Conservation (phyloP, 2,797 vertebrate genomes). For the Melanogrammus aeglefinus region DNA sequence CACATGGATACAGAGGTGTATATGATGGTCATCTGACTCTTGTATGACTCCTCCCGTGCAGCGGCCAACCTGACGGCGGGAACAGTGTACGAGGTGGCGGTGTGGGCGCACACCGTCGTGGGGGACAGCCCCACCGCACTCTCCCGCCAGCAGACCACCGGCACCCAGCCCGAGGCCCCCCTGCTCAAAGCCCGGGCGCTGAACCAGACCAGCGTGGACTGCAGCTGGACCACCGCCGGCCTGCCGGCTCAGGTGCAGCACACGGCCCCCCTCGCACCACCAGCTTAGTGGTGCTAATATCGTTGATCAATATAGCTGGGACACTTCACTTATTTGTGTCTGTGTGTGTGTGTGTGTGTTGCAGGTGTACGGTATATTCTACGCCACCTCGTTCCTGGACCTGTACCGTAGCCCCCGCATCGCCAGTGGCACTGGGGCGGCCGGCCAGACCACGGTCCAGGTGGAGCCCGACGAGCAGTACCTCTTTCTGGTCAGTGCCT, state of each 20-base stretch:
- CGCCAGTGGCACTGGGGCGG: conserved; percentile 61
- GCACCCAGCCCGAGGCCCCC: conserved; percentile 76
- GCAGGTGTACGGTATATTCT: conserved; percentile 89
- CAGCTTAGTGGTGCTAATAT: too few species aligned
- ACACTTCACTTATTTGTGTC: too few species aligned
- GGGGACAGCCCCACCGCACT: conserved; percentile 91
- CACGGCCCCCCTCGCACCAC: too few species aligned
- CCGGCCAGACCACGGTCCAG: conserved; percentile 72
- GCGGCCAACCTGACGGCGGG: conserved; percentile 88
- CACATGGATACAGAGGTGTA: too few species aligned
- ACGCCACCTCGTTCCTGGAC: conserved; percentile 91
- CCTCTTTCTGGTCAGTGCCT: conserved; percentile 82
- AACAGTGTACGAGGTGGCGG: conserved; percentile 88
- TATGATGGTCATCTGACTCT: too few species aligned
- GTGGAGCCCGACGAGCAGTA: conserved; percentile 91
- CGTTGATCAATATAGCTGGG: too few species aligned
- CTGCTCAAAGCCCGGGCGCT: conserved; percentile 87
- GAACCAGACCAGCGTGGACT: conserved; percentile 92
- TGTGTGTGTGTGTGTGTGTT: neutral
- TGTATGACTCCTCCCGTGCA: conserved; percentile 44
- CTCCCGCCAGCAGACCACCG: conserved; percentile 77
- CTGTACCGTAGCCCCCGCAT: conserved; percentile 82
- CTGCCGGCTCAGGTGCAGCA: conserved; percentile 74
- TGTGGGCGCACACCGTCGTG: conserved; percentile 87
- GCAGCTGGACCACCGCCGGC: conserved; percentile 80